Evolutionary conservation across 1,140 invertebrate species (phyloP), one percentile per base, ranked within the genome.

Genomic region (Drosophila arawakana): DNA sequence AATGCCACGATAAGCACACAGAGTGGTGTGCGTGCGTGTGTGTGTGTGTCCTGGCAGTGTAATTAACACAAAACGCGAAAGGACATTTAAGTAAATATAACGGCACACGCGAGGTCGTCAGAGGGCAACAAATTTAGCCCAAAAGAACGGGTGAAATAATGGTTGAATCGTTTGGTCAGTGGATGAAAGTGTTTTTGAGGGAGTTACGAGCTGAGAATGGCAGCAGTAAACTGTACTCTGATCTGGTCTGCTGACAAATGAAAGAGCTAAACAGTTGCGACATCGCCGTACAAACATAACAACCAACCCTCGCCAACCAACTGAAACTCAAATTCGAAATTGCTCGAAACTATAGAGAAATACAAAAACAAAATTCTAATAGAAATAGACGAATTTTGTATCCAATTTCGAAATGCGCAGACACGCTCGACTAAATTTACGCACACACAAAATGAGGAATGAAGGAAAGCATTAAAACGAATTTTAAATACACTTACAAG

Each of bases 21-120:
- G 37, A 8, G 25, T 37, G 25, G 41, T 46, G 13, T 52, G 15
- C 52, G 55, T 66, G 15, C 18, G 18, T 37, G 39, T 54, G 54
- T 68, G 34, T 63, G 49, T 61, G 52, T 69, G 7, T 65, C 18
- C 62, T 73, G 57, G 69, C 61, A 63, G 62, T 80, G 70, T 80
- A 78, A 80, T 80, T 80, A 80, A 78, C 75, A 74, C 75, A 78
- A 77, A 80, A 80, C 75, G 78, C 75, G 75, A 80, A 80, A 74
- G 78, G 71, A 74, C 78, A 74, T 80, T 80, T 74, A 80, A 78
- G 55, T 74, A 71, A 80, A 77, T 73, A 77, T 52, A 55, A 76
- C 35, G 47, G 65, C 60, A 58, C 74, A 77, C 77, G 77, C 77
- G 70, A 76, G 63, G 67, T 75, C 76, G 66, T 54, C 21, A 9